These are phyloP conservation scores for Aurelia aurita complex sp. Pacific DNA, from an alignment of 30 jellyfish, hydroid and myxozoan genomes.

Conservation along the genomic window DNA sequence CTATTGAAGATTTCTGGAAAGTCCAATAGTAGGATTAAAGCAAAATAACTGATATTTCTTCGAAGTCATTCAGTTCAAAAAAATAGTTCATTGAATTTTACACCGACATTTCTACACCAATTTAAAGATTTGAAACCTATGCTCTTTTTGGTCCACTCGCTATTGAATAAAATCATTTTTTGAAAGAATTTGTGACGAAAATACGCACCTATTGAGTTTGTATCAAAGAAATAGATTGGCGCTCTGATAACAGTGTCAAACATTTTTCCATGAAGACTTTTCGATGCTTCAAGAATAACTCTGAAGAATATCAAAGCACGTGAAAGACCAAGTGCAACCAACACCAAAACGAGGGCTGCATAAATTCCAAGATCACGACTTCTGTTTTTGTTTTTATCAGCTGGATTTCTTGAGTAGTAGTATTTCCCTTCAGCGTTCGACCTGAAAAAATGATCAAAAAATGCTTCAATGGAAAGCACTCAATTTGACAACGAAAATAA, in stretches of 20 bases:
- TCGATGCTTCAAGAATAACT: conserved; percentile 66
- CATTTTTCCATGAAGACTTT: conserved; percentile 74
- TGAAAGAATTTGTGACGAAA: not conserved
- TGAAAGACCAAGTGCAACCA: conserved; percentile 69
- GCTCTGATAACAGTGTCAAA: conserved; percentile 73
- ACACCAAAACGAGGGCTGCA: conserved; percentile 55
- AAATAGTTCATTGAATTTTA: too few relatives aligned
- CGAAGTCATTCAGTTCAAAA: too few relatives aligned
- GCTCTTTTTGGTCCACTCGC: too few relatives aligned
- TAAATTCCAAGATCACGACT: conserved; percentile 59
- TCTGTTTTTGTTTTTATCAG: conserved; percentile 47
- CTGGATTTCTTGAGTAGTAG: conserved; percentile 52
- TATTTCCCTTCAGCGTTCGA: conserved; percentile 55
- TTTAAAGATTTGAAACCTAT: too few relatives aligned
- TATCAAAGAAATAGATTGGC: conserved; percentile 83
- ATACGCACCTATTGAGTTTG: conserved; percentile 73
- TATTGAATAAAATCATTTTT: too few relatives aligned
- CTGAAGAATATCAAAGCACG: conserved; percentile 86
- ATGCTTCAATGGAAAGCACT: not conserved
- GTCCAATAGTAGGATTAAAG: too few relatives aligned
- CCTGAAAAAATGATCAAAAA: conserved; percentile 20
- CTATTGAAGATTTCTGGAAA: too few relatives aligned
- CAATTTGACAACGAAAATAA: not conserved
- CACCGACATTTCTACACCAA: too few relatives aligned
- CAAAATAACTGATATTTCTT: too few relatives aligned